Percentiles rank a stretch among this genome's conserved stretches.
Evolutionary conservation across 2,797 vertebrate species (phyloP).

Genomic region (Bradypodion pumilum): DNA sequence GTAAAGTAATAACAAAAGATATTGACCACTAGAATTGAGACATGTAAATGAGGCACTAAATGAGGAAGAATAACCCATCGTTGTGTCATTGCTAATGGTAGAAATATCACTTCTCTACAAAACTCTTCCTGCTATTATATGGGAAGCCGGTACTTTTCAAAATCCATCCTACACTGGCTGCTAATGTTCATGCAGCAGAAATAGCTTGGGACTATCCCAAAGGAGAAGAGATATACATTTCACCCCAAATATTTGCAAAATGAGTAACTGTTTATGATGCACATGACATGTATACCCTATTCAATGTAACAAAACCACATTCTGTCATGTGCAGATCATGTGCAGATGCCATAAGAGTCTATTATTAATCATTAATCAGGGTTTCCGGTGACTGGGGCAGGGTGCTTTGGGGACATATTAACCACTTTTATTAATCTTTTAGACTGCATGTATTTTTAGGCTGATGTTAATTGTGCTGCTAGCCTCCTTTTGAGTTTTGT

Average conservation of each 20-base stretch:
- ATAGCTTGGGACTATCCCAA: background rate
- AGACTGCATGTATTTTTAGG: background rate
- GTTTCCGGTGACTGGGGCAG: background rate
- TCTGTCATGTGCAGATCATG: background rate
- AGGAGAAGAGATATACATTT: background rate
- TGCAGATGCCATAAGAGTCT: background rate
- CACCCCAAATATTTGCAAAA: background rate
- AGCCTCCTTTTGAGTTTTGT: background rate
- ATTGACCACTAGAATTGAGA: background rate
- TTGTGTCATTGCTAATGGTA: background rate
- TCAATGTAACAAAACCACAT: background rate
- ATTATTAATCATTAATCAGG: background rate
- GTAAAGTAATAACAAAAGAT: background rate
- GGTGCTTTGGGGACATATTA: no score
- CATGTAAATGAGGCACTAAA: conserved; percentile 8
- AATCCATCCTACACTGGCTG: background rate
- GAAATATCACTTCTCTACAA: background rate
- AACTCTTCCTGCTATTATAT: conserved; percentile 17
- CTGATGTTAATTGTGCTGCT: background rate
- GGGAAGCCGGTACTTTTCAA: background rate
- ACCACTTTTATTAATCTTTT: background rate
- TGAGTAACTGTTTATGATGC: background rate
- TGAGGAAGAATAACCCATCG: background rate
- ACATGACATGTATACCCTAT: background rate
- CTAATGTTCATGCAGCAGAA: background rate